Percentiles rank a stretch among this genome's conserved stretches.
These are phyloP conservation scores for Dioctria linearis DNA, from an alignment of 2,888 invertebrate genomes.

Conservation along the genomic window DNA sequence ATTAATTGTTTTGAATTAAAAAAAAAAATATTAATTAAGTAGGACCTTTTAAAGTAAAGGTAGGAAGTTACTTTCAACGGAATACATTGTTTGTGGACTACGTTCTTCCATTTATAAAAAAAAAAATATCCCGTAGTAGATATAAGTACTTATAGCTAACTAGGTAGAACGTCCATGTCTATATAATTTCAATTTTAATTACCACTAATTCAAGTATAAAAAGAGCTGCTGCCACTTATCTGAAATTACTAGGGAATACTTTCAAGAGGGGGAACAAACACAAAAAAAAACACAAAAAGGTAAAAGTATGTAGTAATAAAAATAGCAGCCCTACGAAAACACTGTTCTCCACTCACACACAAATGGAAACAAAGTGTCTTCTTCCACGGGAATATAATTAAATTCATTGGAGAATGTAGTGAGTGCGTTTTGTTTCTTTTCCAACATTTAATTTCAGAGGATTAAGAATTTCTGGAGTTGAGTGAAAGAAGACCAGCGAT, in stretches of 20 bases:
- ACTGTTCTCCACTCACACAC: conserved; percentile 15
- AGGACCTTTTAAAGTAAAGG: too few species aligned
- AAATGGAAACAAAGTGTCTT: conserved; percentile 47
- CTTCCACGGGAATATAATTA: conserved; percentile 33
- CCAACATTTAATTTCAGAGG: not conserved
- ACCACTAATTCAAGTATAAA: not conserved
- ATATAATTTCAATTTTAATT: not conserved
- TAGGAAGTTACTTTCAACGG: too few species aligned
- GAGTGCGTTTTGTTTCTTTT: conserved; percentile 35
- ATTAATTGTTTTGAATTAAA: too few species aligned
- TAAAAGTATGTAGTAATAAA: not conserved
- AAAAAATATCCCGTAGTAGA: too few species aligned
- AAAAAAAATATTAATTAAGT: too few species aligned
- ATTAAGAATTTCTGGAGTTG: conserved; percentile 6
- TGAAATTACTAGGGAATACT: not conserved
- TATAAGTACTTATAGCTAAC: too few species aligned
- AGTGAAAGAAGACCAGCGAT: not conserved
- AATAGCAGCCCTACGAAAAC: not conserved
- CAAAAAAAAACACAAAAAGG: too few species aligned
- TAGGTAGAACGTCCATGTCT: too few species aligned
- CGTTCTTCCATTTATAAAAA: too few species aligned
- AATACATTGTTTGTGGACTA: too few species aligned
- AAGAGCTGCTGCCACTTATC: not conserved
- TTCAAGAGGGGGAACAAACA: not conserved
- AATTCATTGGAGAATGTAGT: conserved; percentile 30